Evolutionary conservation across 2,797 vertebrate species (phyloP), one percentile per base, ranked within the genome.

Genomic region (Gadopsis bispinosus): DNA sequence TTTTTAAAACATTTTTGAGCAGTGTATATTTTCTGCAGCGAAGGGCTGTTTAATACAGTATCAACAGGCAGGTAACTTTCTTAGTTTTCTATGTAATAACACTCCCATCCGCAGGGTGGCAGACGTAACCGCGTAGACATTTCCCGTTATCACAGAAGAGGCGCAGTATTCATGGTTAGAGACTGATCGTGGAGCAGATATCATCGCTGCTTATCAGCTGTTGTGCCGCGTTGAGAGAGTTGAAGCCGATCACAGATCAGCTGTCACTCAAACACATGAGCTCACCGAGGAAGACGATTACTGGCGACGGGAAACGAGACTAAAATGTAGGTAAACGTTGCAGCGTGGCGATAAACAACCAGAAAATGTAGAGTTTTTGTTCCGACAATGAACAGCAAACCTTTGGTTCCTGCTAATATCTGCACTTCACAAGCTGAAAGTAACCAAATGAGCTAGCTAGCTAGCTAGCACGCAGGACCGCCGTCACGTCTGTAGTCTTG

Each of bases 321-420:
- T 64, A 39, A 74, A 70, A 92, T 92, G 91, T 92, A 89, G 86
- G 91, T 91, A 83, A 65, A 65, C 54, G 14, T 48, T 65, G 14
- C 16, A 14, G 5, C 50, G 55, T n/a, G 45, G 20, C 13, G 56
- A 64, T 35, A 69, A 69, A 55, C 33, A 0, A 29, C 20, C 20
- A 1, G 17, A 0, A 26, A 26, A 13, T 3, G 10, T 11, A 1
- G 4, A 3, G 0, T 35, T 50, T 0, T 0, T 55, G 14, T 12
- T 43, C 0, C 0, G 20, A 1, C 13, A 55, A 19, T 59, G 0
- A 41, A 14, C 5, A 5, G 20, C 43, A 13, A 22, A 69, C 1
- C 0, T n/a, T 1, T 12, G 8, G n/a, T 37, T 56, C 1, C 39
- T 55, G 0, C 0, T 64, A 2, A 1, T 19, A 2, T 48, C 0